These are phyloP conservation scores for Oeneis ivallda DNA, from an alignment of 2,888 invertebrate genomes.

Conservation along the genomic window DNA sequence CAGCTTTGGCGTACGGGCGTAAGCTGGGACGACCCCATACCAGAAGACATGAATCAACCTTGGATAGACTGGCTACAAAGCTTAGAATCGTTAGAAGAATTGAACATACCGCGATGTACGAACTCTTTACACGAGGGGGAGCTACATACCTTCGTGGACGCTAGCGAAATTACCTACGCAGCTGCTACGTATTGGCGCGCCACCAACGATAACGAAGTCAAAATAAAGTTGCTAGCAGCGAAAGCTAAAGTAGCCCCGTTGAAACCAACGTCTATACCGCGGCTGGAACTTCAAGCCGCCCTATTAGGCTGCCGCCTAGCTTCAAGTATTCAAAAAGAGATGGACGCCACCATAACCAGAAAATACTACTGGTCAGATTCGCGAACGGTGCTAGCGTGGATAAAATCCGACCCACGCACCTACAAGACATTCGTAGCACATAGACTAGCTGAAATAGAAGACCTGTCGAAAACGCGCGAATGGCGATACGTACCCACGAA, in stretches of 20 bases:
- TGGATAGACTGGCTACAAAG: background rate
- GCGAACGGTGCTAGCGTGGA: background rate
- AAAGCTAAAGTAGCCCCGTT: background rate
- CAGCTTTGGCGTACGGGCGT: conserved; percentile 26
- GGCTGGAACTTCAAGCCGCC: background rate
- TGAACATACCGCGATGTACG: background rate
- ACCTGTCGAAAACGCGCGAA: background rate
- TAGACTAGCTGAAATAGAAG: background rate
- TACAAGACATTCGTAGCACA: background rate
- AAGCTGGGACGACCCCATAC: conserved; percentile 19
- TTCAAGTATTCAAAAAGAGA: background rate
- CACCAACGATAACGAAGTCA: background rate
- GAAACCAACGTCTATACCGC: background rate
- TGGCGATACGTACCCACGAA: background rate
- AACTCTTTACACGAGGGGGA: background rate
- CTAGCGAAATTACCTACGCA: background rate
- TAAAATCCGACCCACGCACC: background rate
- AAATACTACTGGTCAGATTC: background rate
- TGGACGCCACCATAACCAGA: background rate
- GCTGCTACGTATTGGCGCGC: background rate
- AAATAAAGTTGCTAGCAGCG: background rate
- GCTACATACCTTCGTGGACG: background rate
- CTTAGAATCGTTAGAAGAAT: background rate
- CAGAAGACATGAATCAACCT: background rate
- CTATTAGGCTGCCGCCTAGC: background rate